These are phyloP conservation scores for Watsonalla binaria DNA, from an alignment of 2,888 invertebrate genomes.

Conservation along the genomic window DNA sequence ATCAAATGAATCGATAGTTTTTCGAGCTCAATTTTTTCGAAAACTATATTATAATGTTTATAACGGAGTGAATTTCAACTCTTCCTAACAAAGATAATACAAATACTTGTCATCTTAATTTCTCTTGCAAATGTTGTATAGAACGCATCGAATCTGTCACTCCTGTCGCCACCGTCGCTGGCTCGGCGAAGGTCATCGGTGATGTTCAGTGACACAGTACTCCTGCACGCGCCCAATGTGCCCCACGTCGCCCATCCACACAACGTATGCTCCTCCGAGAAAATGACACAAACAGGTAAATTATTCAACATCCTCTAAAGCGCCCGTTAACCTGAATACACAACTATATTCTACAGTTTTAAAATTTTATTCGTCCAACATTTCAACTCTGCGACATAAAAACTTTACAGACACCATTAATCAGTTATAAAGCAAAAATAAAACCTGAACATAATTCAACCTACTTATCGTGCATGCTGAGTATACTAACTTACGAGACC, in stretches of 20 bases:
- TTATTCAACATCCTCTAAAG: background rate
- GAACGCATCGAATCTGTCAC: conserved; percentile 82
- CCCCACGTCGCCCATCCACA: conserved; percentile 57
- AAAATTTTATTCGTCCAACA: too few relatives aligned
- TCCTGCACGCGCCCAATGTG: conserved; percentile 79
- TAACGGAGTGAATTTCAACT: too few relatives aligned
- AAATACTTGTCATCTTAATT: background rate
- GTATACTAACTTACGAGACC: conserved; percentile 12
- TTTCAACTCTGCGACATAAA: too few relatives aligned
- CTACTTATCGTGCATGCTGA: conserved; percentile 17
- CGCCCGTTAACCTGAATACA: background rate
- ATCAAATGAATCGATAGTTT: too few relatives aligned
- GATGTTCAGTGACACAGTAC: conserved; percentile 92
- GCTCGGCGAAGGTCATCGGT: conserved; percentile 89
- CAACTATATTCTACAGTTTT: background rate
- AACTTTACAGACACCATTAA: too few relatives aligned
- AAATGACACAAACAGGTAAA: conserved; percentile 91
- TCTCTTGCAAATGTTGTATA: conserved; percentile 24
- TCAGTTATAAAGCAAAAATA: too few relatives aligned
- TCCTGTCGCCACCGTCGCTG: conserved; percentile 85
- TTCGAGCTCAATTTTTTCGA: too few relatives aligned
- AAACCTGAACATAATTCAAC: conserved; percentile 4
- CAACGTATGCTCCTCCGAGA: conserved; percentile 88
- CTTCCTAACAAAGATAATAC: background rate
- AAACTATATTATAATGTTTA: too few relatives aligned